Conservation (phyloP, 2,113 vertebrate species). For the Plecturocebus donacophilus region DNA sequence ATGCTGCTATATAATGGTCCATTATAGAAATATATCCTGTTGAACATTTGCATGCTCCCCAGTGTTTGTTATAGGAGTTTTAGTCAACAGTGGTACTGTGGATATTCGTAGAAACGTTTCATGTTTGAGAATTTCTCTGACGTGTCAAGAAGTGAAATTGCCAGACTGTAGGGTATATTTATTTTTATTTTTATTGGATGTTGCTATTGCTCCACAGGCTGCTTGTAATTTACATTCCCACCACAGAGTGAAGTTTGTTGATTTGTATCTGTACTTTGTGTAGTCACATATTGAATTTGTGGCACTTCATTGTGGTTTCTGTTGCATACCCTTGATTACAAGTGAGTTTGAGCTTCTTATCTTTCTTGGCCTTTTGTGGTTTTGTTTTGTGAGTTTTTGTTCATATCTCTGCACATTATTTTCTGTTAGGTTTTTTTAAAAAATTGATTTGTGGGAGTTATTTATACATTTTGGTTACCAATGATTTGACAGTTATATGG, state of each 20-base stretch:
- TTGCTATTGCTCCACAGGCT: not conserved
- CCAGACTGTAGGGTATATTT: not conserved
- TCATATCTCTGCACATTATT: not conserved
- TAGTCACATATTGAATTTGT: not conserved
- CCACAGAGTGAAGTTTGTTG: not conserved
- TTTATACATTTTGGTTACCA: not conserved
- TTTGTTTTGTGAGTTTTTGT: constrained; percentile 13
- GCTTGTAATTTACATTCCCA: not conserved
- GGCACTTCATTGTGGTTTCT: not conserved
- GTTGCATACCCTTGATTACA: not conserved
- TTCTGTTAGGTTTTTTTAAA: not conserved
- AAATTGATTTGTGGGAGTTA: not conserved
- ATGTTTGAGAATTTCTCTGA: not conserved
- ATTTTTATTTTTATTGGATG: not conserved
- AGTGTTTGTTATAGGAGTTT: not conserved
- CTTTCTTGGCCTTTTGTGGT: not conserved
- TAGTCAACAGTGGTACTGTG: not conserved
- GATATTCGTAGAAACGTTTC: not conserved
- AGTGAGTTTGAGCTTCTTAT: not conserved
- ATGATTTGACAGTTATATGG: not conserved
- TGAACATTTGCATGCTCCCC: not conserved
- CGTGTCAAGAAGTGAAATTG: not conserved
- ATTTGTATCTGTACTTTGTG: not conserved
- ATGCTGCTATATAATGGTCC: not conserved
- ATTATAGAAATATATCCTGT: not conserved